A percentile compares a stretch with the other conserved stretches of the same genome.
Evolutionary conservation across 2,113 vertebrate species (phyloP).

Genomic region (Catagonus wagneri): DNA sequence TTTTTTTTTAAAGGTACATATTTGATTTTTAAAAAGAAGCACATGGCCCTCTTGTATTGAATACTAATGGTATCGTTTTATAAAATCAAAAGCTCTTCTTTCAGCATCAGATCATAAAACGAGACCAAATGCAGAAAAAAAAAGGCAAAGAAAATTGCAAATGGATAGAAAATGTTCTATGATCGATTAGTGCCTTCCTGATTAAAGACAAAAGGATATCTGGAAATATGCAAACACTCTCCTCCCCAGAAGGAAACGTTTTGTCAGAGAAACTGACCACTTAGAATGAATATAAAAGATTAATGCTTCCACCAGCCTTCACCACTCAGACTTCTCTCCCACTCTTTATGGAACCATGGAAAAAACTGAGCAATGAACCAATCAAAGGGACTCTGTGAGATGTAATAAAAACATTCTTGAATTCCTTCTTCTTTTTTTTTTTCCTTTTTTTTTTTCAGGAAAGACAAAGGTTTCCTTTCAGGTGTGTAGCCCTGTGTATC

Average conservation of each 20-base stretch:
- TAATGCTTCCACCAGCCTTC: not conserved
- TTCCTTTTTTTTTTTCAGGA: not conserved
- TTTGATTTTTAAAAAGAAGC: not conserved
- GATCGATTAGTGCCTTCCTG: conserved; percentile 50
- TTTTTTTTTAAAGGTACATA: too few species aligned
- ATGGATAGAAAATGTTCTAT: conserved; percentile 31
- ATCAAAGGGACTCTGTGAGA: not conserved
- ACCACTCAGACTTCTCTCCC: not conserved
- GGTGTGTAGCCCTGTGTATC: not conserved
- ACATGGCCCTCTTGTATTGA: not conserved
- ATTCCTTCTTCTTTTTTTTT: not conserved
- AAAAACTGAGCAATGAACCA: conserved; percentile 43
- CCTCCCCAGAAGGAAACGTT: conserved; percentile 46
- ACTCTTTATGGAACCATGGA: not conserved
- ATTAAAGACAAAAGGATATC: conserved; percentile 64
- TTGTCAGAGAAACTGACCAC: conserved; percentile 34
- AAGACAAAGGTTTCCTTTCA: conserved; percentile 61
- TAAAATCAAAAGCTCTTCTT: not conserved
- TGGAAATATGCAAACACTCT: conserved; percentile 63
- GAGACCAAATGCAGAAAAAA: conserved; percentile 57
- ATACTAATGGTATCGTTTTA: not conserved
- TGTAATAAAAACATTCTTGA: not conserved
- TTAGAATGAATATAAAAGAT: conserved; percentile 46
- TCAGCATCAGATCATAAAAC: conserved; percentile 29
- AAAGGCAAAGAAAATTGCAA: not conserved